phyloP scores from a whole-genome alignment of 2,888 invertebrate species.

The Sipha maydis region DNA sequence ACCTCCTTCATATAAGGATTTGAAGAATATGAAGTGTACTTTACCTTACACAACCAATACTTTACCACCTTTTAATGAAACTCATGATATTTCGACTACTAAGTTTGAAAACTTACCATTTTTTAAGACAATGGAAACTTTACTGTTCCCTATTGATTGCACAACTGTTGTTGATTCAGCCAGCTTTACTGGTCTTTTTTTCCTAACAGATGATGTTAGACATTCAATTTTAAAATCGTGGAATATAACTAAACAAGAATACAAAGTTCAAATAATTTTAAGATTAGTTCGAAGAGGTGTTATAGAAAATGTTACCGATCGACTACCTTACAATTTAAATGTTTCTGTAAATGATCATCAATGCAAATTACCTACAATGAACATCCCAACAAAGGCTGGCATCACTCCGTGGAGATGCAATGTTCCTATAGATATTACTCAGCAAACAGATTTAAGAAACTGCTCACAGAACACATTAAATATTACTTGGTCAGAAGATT shows the following conservation, averaged over 20 bases:
- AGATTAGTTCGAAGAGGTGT: constrained; percentile 34
- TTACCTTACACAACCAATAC: background rate
- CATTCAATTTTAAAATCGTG: constrained; percentile 51
- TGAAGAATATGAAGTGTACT: too few species aligned
- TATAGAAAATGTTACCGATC: constrained; percentile 42
- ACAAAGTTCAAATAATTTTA: constrained; percentile 56
- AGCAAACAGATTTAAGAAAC: constrained; percentile 52
- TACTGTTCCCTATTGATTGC: constrained; percentile 43
- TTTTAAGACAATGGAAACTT: constrained; percentile 22
- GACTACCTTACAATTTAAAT: constrained; percentile 46
- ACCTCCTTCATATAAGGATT: too few species aligned
- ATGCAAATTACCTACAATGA: constrained; percentile 48
- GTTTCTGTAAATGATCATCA: constrained; percentile 43
- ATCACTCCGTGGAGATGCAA: constrained; percentile 53
- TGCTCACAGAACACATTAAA: constrained; percentile 40
- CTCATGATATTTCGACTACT: background rate
- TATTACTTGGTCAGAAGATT: constrained; percentile 50
- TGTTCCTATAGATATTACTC: constrained; percentile 55
- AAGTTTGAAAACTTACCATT: constrained; percentile 48
- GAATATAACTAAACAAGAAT: constrained; percentile 45
- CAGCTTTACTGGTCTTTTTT: constrained; percentile 44
- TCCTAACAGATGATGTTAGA: constrained; percentile 34
- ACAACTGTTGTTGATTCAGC: background rate
- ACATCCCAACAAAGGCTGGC: constrained; percentile 56
- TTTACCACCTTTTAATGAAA: background rate